A percentile compares a stretch with the other conserved stretches of the same genome.
Conservation (phyloP, 35 echinoderm and acorn worm genomes). For the Heliocidaris tuberculata region DNA sequence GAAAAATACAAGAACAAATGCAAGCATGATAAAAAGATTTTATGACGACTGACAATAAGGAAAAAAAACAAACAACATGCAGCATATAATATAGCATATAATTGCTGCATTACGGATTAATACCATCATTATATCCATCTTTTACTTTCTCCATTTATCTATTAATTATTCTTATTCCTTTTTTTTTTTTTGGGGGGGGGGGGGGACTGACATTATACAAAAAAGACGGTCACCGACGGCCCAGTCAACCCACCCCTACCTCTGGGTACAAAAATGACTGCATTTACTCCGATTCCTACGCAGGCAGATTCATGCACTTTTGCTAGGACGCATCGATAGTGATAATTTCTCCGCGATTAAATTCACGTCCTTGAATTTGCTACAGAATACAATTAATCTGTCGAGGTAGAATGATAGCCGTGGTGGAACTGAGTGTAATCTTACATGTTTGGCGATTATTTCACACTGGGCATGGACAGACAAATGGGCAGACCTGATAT, state of each 20-base stretch:
- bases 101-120: no score
- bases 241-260: neutral
- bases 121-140: no score
- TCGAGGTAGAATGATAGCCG: neutral
- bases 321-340: neutral
- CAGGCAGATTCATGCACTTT: neutral
- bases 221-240: neutral
- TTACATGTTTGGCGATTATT: neutral
- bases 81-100: no score
- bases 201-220: no score
- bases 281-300: neutral
- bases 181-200: no score
- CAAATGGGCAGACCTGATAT: neutral
- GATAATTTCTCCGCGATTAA: neutral
- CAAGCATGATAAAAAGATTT: no score
- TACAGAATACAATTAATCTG: neutral
- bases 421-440: neutral
- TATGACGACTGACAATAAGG: no score
- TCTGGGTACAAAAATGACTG: neutral
- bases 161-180: no score
- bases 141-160: no score
- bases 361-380: neutral
- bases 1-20: no score
- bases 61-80: no score
- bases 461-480: neutral